Evolutionary conservation across 2,888 invertebrate genomes (phyloP).

Genomic region (Notocelia uddmanniana): DNA sequence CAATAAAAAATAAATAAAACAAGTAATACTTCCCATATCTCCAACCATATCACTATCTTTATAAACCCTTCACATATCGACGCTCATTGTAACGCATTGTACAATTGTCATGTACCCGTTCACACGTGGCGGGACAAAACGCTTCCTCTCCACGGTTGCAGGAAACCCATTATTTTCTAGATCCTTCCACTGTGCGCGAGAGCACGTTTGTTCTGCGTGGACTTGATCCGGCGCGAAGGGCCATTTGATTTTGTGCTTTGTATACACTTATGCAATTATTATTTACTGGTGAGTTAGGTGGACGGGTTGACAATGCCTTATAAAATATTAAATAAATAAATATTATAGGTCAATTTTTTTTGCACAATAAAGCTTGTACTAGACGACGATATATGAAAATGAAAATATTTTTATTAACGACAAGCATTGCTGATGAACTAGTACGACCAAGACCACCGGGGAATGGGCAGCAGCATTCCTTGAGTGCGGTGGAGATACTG

Average conservation of each 20-base stretch:
- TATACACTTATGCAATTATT: not conserved
- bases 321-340: too few species aligned
- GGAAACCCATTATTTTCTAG: slow-evolving; percentile 79
- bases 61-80: slow-evolving; percentile 3
- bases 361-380: too few species aligned
- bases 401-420: too few species aligned
- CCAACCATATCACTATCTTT: not conserved
- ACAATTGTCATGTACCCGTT: slow-evolving; percentile 52
- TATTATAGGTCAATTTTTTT: too few species aligned
- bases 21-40: not conserved
- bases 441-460: too few species aligned
- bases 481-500: too few species aligned
- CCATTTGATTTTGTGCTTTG: not conserved
- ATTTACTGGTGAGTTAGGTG: too few species aligned
- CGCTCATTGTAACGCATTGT: slow-evolving; percentile 35
- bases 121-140: slow-evolving; percentile 57
- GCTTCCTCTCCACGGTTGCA: slow-evolving; percentile 53
- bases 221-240: slow-evolving; percentile 11
- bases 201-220: slow-evolving; percentile 65
- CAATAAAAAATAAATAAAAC: too few species aligned
- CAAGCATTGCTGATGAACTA: too few species aligned
- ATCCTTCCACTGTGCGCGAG: slow-evolving; percentile 64
- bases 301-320: too few species aligned
- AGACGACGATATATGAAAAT: too few species aligned
- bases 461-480: too few species aligned